These are phyloP conservation scores for Nothobranchius kuhntae DNA, from an alignment of 2,113 vertebrate species.

Conservation along the genomic window DNA sequence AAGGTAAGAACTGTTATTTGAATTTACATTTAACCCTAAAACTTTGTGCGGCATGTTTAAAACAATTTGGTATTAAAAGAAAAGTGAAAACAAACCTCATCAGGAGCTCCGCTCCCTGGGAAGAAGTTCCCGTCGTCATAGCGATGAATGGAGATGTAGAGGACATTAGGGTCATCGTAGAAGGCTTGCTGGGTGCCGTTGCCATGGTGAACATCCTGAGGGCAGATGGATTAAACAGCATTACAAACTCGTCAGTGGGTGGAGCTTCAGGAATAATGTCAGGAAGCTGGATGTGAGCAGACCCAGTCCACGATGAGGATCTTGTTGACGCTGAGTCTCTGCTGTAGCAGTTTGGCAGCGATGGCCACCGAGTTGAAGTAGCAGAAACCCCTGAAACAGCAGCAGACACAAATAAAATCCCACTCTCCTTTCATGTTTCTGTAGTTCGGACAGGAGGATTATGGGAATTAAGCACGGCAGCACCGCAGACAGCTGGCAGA, in stretches of 20 bases:
- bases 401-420: constrained; percentile 15
- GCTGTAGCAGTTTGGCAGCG: constrained; percentile 85
- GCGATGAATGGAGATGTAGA: constrained; percentile 94
- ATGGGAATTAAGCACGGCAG: constrained; percentile 29
- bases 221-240: not conserved
- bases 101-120: constrained; percentile 92
- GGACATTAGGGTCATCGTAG: constrained; percentile 90
- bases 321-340: constrained; percentile 86
- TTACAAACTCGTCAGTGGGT: not conserved
- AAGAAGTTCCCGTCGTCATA: constrained; percentile 98
- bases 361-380: constrained; percentile 98
- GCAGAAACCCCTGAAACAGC: constrained; percentile 89
- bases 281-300: constrained; percentile 46
- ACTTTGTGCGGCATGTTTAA: no score
- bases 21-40: no score
- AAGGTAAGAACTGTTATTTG: no score
- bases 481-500: constrained; percentile 15
- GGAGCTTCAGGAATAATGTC: not conserved
- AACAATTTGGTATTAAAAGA: no score
- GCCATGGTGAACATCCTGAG: constrained; percentile 82
- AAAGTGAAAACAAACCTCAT: constrained; percentile 81
- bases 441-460: constrained; percentile 5
- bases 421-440: constrained; percentile 8
- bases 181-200: constrained; percentile 90
- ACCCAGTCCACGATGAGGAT: constrained; percentile 98